These are phyloP conservation scores for Parauchenoglanis ngamensis DNA, from an alignment of 2,797 vertebrate species.

Conservation along the genomic window DNA sequence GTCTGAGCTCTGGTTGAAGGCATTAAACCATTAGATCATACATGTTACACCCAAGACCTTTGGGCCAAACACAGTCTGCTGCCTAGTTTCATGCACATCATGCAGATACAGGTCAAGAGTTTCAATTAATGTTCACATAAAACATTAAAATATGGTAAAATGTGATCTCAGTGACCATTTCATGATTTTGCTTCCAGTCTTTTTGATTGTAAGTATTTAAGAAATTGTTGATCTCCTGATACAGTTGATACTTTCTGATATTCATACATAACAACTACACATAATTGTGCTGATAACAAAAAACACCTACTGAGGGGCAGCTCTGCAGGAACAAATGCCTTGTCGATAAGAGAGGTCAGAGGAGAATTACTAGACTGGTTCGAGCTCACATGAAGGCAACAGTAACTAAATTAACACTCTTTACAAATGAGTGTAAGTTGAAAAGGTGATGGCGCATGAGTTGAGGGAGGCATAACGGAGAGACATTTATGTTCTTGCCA, in stretches of 20 bases:
- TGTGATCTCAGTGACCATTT: not conserved
- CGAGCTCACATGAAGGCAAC: not conserved
- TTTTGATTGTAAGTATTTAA: not conserved
- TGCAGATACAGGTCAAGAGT: not conserved
- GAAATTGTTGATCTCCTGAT: not conserved
- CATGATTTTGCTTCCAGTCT: not conserved
- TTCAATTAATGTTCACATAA: not conserved
- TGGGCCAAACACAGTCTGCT: not conserved
- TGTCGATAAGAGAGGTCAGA: not conserved
- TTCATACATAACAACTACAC: not conserved
- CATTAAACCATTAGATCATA: not conserved
- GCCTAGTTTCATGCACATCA: not conserved
- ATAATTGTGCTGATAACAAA: not conserved
- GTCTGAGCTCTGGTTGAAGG: not conserved
- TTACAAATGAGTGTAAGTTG: not conserved
- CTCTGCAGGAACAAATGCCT: not conserved
- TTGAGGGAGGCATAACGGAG: not conserved
- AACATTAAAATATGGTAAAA: not conserved
- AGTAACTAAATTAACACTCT: not conserved
- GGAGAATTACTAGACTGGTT: not conserved
- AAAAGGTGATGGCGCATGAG: not conserved
- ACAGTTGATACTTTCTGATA: too few relatives aligned
- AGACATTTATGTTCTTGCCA: not conserved
- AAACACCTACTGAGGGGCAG: not conserved
- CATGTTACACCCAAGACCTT: not conserved